These are phyloP conservation scores for Dryocosmus kuriphilus DNA, from an alignment of 2,888 invertebrate genomes.

Conservation along the genomic window DNA sequence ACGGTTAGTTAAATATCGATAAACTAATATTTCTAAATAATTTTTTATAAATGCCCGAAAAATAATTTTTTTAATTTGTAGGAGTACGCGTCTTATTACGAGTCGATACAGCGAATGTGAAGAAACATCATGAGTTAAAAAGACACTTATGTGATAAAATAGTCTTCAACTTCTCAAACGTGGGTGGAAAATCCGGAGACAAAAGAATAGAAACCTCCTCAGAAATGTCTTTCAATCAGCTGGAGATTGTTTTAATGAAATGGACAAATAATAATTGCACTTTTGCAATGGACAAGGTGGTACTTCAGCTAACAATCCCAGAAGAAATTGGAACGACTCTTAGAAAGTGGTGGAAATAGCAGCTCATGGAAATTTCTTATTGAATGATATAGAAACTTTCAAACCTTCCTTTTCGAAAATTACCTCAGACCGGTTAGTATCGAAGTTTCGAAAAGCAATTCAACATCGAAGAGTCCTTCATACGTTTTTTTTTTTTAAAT, in stretches of 20 bases:
- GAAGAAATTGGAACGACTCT: slow-evolving; percentile 79
- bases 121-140: slow-evolving; percentile 64
- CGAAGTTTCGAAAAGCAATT: slow-evolving; percentile 75
- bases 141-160: slow-evolving; percentile 76
- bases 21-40: slow-evolving; percentile 49
- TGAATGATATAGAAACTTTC: slow-evolving; percentile 74
- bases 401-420: slow-evolving; percentile 67
- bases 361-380: slow-evolving; percentile 77
- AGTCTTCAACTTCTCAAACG: slow-evolving; percentile 83
- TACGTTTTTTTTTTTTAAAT: slow-evolving; percentile 71
- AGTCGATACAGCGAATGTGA: slow-evolving; percentile 79
- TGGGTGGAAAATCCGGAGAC: slow-evolving; percentile 81
- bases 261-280: slow-evolving; percentile 76
- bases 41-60: neutral
- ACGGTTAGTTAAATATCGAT: slow-evolving; percentile 70
- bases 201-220: slow-evolving; percentile 79
- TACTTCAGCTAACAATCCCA: slow-evolving; percentile 75
- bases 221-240: slow-evolving; percentile 78
- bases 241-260: slow-evolving; percentile 72
- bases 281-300: slow-evolving; percentile 81
- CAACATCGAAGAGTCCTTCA: slow-evolving; percentile 69
- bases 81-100: slow-evolving; percentile 77
- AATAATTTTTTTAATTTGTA: slow-evolving; percentile 64
- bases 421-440: slow-evolving; percentile 79
- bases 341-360: slow-evolving; percentile 81